Base-by-base conservation (phyloP, 2,888 invertebrate genomes). In the Cremastobaeus sp. region DNA sequence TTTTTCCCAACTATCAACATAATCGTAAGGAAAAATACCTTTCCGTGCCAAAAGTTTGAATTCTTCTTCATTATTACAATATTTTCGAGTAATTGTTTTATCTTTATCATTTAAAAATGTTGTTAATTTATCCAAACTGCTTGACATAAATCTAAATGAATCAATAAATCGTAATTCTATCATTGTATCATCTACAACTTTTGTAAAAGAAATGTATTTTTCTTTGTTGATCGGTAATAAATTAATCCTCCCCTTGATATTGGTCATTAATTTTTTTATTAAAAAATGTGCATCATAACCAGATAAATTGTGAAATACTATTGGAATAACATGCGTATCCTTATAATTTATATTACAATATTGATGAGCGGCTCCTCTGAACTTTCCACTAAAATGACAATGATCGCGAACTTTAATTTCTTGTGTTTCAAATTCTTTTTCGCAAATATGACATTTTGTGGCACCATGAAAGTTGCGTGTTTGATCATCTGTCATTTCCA, bases 21-120 rank as follows among this genome's bases (percentile, higher is more conserved):
- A 72, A 12, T 76, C 74, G 12, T 76, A 76, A 2, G 72, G 68
- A 54, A 68, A 76, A 3, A 75, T 47, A 9, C 76, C 69, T 54
- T 72, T 75, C 20, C 41, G 45, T 0, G 35, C 9, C 1, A 57
- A 3, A 11, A 73, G 34, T 17, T 65, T 1, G 8, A 65, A 54
- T 55, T 65, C n/a, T 2, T 15, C 11, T 12, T 47, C 18, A 45
- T 41, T 21, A 14, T 15, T 15, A 28, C 12, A 64, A 64, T 64
- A n/a, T 35, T 25, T 41, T 1, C 25, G 34, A 5, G 48, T 37
- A 9, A 47, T 66, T 18, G 6, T 39, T 41, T 55, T 55, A 55
- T 55, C 17, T 21, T 45, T 21, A 39, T 47, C n/a, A 47, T 17
- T 20, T 1, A 71, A 8, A 37, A 5, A 37, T 4, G 3, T 14